Evolutionary conservation across 2,113 vertebrate genomes (phyloP).

Genomic region (Pangasianodon hypophthalmus): DNA sequence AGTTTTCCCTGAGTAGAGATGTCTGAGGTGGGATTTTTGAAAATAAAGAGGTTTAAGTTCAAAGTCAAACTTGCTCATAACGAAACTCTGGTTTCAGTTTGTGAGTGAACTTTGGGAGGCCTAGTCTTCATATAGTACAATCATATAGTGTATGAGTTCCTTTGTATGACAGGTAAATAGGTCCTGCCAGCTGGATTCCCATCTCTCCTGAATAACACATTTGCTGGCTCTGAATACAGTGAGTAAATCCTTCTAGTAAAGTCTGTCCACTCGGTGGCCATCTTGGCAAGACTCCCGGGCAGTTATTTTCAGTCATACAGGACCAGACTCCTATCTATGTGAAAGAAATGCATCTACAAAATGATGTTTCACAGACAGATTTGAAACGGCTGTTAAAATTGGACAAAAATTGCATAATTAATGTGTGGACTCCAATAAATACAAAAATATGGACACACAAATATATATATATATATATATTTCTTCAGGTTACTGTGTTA

Average conservation of each 20-base stretch:
- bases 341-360: neutral
- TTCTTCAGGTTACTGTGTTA: neutral
- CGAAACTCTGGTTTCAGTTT: neutral
- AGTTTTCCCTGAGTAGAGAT: neutral
- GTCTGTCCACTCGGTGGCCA: neutral
- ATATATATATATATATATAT: neutral
- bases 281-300: neutral
- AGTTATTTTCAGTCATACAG: neutral
- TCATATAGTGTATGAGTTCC: neutral
- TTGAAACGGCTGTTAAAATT: neutral
- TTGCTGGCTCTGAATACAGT: neutral
- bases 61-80: neutral
- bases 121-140: too few species aligned
- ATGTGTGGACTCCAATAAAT: neutral
- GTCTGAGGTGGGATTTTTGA: neutral
- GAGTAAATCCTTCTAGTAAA: neutral
- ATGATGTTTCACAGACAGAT: neutral
- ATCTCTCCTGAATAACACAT: neutral
- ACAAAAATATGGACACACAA: neutral
- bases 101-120: neutral
- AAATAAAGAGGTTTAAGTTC: neutral
- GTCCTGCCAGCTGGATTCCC: neutral
- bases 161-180: neutral
- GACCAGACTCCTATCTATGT: neutral
- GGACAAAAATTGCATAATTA: neutral